A percentile compares a stretch with the other conserved stretches of the same genome.
Conservation (phyloP, 2,888 invertebrate species). For the Euclidia mi region DNA sequence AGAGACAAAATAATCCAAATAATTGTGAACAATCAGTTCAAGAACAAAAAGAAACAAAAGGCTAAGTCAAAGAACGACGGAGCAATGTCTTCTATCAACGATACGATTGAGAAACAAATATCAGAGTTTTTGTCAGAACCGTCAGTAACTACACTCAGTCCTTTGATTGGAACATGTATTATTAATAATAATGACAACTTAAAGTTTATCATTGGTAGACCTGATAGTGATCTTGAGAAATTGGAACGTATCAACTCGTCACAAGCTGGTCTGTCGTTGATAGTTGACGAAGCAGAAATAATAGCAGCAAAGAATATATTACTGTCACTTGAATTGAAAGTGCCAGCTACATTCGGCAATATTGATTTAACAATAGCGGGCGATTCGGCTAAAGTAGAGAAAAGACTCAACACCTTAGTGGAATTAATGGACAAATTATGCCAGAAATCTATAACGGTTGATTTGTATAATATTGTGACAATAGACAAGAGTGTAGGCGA, state of each 20-base stretch:
- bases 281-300: conserved; percentile 4
- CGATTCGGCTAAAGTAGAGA: not conserved
- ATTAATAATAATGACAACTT: conserved; percentile 1
- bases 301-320: conserved; percentile 2
- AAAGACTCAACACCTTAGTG: not conserved
- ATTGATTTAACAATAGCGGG: conserved; percentile 17
- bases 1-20: conserved; percentile 28
- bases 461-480: conserved; percentile 4
- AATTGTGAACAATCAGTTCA: conserved; percentile 13
- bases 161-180: conserved; percentile 27
- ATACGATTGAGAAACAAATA: conserved; percentile 1
- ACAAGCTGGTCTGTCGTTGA: not conserved
- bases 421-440: conserved; percentile 3
- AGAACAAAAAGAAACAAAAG: conserved; percentile 5
- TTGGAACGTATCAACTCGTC: not conserved
- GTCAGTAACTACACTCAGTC: conserved; percentile 7
- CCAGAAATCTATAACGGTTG: not conserved
- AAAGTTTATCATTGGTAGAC: conserved; percentile 3
- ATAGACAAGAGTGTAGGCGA: conserved; percentile 22
- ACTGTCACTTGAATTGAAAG: conserved; percentile 9
- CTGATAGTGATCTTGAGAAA: not conserved
- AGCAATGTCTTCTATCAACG: not conserved
- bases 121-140: conserved; percentile 14
- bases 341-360: conserved; percentile 40
- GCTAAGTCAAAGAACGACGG: not conserved